Evolutionary conservation across 1,140 invertebrate species (phyloP).

Genomic region (Drosophila tani): DNA sequence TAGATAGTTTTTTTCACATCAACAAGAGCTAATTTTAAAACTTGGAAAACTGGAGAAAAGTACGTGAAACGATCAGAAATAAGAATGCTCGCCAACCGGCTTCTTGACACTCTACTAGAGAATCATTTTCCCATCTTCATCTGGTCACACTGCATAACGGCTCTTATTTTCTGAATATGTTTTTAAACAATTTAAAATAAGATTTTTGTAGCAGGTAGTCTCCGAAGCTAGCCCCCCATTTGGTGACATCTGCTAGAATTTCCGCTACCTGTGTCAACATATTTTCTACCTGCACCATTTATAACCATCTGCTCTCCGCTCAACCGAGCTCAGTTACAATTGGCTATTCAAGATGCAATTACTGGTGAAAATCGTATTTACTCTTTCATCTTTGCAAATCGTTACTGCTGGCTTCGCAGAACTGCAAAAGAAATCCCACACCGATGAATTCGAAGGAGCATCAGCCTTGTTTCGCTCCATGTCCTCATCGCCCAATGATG

Average conservation of each 20-base stretch:
- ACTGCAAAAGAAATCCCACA: constrained; percentile 91
- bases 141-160: background rate
- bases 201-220: background rate
- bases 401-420: constrained; percentile 16
- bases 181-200: no score
- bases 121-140: background rate
- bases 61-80: background rate
- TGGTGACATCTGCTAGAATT: constrained; percentile 12
- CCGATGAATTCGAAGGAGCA: constrained; percentile 92
- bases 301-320: background rate
- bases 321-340: constrained; percentile 22
- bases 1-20: background rate
- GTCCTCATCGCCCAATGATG: constrained; percentile 90
- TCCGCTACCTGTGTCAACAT: constrained; percentile 9
- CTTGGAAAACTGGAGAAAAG: background rate
- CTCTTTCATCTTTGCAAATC: background rate
- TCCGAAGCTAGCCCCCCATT: background rate
- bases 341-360: constrained; percentile 29
- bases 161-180: no score
- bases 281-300: constrained; percentile 9
- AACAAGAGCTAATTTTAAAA: background rate
- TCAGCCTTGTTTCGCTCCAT: constrained; percentile 93
- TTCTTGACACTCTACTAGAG: background rate
- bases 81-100: background rate
- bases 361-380: background rate